Percentiles rank a stretch among this genome's conserved stretches.
Conservation (phyloP, 2,113 vertebrate genomes). For the Bubo scandiacus region DNA sequence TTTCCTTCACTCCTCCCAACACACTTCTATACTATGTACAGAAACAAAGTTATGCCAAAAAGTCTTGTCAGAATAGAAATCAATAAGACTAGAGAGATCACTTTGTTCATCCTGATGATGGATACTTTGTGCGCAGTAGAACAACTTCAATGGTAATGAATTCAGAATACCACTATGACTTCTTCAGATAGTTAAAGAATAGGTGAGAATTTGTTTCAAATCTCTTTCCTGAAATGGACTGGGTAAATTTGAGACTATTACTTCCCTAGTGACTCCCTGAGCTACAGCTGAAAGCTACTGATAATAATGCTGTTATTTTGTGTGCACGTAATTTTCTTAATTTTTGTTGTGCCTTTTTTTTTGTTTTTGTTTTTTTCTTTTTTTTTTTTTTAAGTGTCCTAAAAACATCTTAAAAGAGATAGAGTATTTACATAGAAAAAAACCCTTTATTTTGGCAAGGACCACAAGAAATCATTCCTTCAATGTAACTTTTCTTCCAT, state of each 20-base stretch:
- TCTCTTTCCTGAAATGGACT: neutral
- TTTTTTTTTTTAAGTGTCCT: neutral
- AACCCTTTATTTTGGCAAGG: neutral
- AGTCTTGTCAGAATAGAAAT: neutral
- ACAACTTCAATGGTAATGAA: fast-evolving
- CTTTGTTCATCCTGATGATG: neutral
- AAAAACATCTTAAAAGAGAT: neutral
- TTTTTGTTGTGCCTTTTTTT: neutral
- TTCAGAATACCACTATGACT: neutral
- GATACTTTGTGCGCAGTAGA: neutral
- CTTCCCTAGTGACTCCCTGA: neutral
- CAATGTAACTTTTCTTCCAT: neutral
- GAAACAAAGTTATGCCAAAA: neutral
- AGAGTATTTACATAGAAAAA: neutral
- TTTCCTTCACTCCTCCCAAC: neutral
- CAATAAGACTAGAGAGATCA: neutral
- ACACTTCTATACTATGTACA: no score
- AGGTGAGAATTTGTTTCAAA: neutral
- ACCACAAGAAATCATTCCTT: neutral
- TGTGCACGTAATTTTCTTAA: neutral
- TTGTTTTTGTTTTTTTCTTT: fast-evolving
- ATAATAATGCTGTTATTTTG: neutral
- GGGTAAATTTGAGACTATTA: neutral
- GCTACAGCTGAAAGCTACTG: neutral
- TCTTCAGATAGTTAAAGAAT: neutral